A percentile compares a stretch with the other conserved stretches of the same genome.
Conservation (phyloP, 2,888 invertebrate species). For the Psylliodes chrysocephalus region DNA sequence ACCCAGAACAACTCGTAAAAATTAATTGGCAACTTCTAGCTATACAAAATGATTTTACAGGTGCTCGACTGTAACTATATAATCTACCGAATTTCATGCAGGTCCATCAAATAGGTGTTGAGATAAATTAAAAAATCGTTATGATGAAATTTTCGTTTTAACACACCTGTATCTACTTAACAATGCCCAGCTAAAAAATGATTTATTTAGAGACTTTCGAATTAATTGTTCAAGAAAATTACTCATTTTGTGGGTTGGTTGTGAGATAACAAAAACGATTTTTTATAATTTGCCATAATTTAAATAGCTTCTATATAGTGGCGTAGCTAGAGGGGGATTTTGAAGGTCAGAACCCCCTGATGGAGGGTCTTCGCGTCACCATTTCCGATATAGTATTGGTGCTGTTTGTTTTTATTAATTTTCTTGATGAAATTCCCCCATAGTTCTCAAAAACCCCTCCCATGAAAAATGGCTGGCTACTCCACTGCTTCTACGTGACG, state of each 20-base stretch:
- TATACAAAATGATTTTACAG: not conserved
- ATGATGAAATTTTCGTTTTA: constrained; percentile 4
- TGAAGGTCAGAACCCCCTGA: too few species aligned
- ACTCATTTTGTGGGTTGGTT: not conserved
- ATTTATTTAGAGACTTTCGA: constrained; percentile 11
- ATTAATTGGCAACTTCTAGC: not conserved
- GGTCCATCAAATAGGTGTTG: constrained; percentile 14
- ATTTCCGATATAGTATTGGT: too few species aligned
- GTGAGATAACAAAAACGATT: not conserved
- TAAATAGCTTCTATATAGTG: too few species aligned
- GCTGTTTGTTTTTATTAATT: too few species aligned
- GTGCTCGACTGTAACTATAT: not conserved
- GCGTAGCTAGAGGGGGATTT: too few species aligned
- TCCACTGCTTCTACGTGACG: too few species aligned
- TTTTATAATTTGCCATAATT: too few species aligned
- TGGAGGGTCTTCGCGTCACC: too few species aligned
- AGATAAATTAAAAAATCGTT: constrained; percentile 21
- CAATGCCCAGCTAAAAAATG: constrained; percentile 15
- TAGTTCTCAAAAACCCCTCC: too few species aligned
- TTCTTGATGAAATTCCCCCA: too few species aligned
- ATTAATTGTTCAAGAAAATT: constrained; percentile 16
- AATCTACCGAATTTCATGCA: constrained; percentile 4
- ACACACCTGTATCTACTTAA: constrained; percentile 8
- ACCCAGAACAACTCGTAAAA: not conserved
- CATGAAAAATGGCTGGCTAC: too few species aligned